Percentiles rank a stretch among this genome's conserved stretches.
These are phyloP conservation scores for Oncopodura yosiiana DNA, from an alignment of 1,140 invertebrate genomes.

Conservation along the genomic window DNA sequence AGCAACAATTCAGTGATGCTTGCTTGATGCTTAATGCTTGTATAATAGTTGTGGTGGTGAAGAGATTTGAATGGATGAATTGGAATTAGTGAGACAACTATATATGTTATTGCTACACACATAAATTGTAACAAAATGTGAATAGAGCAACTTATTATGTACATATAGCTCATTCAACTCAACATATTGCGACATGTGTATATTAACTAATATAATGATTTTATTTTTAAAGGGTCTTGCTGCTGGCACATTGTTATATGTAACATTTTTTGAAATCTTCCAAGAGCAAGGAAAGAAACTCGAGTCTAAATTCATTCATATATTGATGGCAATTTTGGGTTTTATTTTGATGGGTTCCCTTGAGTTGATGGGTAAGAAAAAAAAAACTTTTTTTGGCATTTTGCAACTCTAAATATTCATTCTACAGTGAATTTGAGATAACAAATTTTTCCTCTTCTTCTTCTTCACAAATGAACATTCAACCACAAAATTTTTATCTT, in stretches of 20 bases:
- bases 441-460: too few relatives aligned
- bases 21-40: too few relatives aligned
- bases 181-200: neutral
- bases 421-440: too few relatives aligned
- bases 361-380: slow-evolving; percentile 30
- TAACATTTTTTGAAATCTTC: slow-evolving; percentile 54
- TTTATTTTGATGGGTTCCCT: slow-evolving; percentile 31
- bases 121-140: too few relatives aligned
- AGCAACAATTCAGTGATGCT: too few relatives aligned
- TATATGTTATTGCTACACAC: neutral
- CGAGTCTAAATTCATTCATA: slow-evolving; percentile 41
- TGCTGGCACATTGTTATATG: slow-evolving; percentile 53
- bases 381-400: too few relatives aligned
- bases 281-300: slow-evolving; percentile 44
- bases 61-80: too few relatives aligned
- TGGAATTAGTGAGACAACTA: too few relatives aligned
- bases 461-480: too few relatives aligned
- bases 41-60: neutral
- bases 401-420: too few relatives aligned
- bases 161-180: neutral
- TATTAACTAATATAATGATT: neutral
- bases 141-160: neutral
- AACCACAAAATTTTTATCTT: too few relatives aligned
- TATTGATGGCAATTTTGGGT: slow-evolving; percentile 30
- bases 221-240: slow-evolving; percentile 41